These are phyloP conservation scores for Ptychadena robeensis DNA, from an alignment of 2,797 vertebrate genomes.

Conservation along the genomic window DNA sequence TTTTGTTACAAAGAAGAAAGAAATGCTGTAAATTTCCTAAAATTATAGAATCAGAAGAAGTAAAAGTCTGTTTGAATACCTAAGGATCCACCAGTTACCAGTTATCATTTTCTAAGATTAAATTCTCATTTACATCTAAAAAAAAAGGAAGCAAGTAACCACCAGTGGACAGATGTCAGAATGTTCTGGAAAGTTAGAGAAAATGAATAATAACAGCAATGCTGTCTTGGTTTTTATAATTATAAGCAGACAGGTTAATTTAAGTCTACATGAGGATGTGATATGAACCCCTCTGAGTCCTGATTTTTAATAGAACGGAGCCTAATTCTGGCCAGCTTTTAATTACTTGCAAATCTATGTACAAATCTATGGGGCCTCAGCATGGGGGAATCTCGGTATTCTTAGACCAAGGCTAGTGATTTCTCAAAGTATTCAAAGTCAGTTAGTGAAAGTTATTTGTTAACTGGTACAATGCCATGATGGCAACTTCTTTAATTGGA, in stretches of 20 bases:
- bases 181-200: not conserved
- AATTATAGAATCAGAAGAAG: too few species aligned
- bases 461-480: not conserved
- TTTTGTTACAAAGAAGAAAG: too few species aligned
- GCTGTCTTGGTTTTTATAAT: not conserved
- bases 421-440: constrained; percentile 13
- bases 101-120: too few species aligned
- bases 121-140: too few species aligned
- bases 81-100: not conserved
- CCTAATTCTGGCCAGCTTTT: constrained; percentile 36
- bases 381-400: constrained; percentile 25
- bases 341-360: constrained; percentile 37
- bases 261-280: constrained; percentile 15
- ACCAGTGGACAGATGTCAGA: not conserved
- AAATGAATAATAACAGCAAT: constrained; percentile 1
- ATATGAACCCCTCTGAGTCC: constrained; percentile 29
- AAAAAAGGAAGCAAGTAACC: not conserved
- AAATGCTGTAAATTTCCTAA: too few species aligned
- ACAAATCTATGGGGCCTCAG: constrained; percentile 18
- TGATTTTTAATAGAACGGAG: constrained; percentile 39
- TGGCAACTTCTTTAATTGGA: not conserved
- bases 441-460: constrained; percentile 9
- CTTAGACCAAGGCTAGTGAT: constrained; percentile 22
- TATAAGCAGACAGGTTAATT: constrained; percentile 26
- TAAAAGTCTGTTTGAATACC: not conserved